A percentile compares a stretch with the other conserved stretches of the same genome.
Conservation (phyloP, 2,888 invertebrate species). For the Rotaria socialis region DNA sequence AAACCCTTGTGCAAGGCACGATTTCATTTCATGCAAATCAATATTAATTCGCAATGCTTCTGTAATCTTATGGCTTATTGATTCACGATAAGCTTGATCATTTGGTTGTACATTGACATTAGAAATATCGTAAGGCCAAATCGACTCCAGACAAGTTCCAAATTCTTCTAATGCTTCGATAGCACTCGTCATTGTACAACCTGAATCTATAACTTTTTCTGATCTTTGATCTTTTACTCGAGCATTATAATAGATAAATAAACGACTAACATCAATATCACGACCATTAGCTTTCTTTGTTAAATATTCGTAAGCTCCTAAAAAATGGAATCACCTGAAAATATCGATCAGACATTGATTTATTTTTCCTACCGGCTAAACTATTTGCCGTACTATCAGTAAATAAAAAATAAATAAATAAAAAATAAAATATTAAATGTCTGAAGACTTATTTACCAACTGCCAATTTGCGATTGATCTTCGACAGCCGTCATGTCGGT, state of each 20-base stretch:
- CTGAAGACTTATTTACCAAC: background rate
- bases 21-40: constrained; percentile 28
- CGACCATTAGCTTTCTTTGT: background rate
- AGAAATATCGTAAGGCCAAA: constrained; percentile 24
- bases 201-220: background rate
- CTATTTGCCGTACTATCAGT: background rate
- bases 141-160: constrained; percentile 13
- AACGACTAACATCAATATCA: constrained; percentile 23
- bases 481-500: background rate
- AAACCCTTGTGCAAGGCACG: constrained; percentile 34
- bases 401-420: background rate
- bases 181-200: constrained; percentile 26
- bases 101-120: background rate
- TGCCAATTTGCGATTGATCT: background rate
- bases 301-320: constrained; percentile 13
- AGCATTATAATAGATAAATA: constrained; percentile 36
- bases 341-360: background rate
- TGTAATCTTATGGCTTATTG: background rate
- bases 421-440: background rate
- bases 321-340: background rate
- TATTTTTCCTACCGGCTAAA: background rate
- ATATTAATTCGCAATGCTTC: background rate
- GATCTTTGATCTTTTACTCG: background rate
- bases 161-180: constrained; percentile 19
- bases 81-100: background rate